Evolutionary conservation across 64 coral and sea anemone genomes (phyloP).

Genomic region (Montipora capricornis): DNA sequence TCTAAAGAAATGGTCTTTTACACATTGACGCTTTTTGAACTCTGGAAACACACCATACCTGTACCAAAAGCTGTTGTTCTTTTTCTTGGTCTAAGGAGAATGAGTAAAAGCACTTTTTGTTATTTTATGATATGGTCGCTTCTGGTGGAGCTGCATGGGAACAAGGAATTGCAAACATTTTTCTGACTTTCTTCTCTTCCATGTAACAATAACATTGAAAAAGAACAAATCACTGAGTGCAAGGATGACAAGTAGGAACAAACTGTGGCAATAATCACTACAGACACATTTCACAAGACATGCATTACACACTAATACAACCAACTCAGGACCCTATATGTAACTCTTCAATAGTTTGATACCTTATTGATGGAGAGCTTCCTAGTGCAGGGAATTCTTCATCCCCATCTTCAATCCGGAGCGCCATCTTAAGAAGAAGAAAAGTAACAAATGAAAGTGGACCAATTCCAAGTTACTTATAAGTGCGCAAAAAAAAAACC

Average conservation of each 20-base stretch:
- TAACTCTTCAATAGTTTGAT: not conserved
- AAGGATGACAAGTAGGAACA: too few relatives aligned
- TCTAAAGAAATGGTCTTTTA: too few relatives aligned
- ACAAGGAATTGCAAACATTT: not conserved
- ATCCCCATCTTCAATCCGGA: conserved; percentile 95
- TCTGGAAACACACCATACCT: not conserved
- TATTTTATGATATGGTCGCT: not conserved
- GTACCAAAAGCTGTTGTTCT: conserved; percentile 38
- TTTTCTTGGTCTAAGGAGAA: conserved; percentile 35
- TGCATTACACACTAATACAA: too few relatives aligned
- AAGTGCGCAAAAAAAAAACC: too few relatives aligned
- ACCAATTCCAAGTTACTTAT: too few relatives aligned
- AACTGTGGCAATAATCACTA: not conserved
- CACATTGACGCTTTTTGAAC: not conserved
- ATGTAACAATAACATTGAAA: too few relatives aligned
- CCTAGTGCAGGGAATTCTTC: conserved; percentile 86
- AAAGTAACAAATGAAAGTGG: too few relatives aligned
- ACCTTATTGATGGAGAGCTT: conserved; percentile 92
- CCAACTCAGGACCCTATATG: too few relatives aligned
- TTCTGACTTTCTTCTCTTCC: too few relatives aligned
- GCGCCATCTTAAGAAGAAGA: conserved; percentile 68
- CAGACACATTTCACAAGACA: too few relatives aligned
- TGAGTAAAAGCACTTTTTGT: not conserved
- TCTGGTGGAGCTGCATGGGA: not conserved
- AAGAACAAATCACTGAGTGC: too few relatives aligned